Base-by-base conservation (phyloP, 1,140 invertebrate species). In the Musca domestica region DNA sequence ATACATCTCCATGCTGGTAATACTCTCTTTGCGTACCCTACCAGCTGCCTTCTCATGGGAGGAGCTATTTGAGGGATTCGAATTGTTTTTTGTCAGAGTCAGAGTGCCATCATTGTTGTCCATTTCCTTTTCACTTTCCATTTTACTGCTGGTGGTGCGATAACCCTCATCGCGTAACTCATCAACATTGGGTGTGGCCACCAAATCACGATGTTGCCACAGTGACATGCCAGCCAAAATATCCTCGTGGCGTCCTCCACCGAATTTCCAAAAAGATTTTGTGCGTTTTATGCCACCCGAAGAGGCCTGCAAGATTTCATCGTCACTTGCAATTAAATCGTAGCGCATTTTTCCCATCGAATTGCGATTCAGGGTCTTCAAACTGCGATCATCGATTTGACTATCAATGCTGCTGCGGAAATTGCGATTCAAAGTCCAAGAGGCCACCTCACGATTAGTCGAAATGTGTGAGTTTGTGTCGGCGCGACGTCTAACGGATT, bases 251-350 rank as follows among this genome's bases (percentile, higher is more conserved):
- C 71, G 76, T 17, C 77, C 77, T 17, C 75, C 77, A 48, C 91
- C 88, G 73, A 94, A 93, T 72, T 90, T 89, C 92, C 91, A 93
- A 71, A 94, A 93, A 0, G 91, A 92, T 80, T 93, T 93, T 0
- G 91, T 93, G 34, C 92, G 83, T 76, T 93, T 93, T 0, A 94
- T 87, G 3, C 78, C 78, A 0, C 76, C 71, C 67, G 78, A 75
- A 5, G 77, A 80, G 0, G 77, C 77, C 66, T 80, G 77, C 48
- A 80, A 63, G 19, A 80, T 80, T 67, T 80, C 78, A 64, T 80
- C 78, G 64, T 80, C 78, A 30, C 78, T 80, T 34, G 78, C 78
- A 15, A 80, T 82, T 64, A 85, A 78, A 76, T 88, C 87, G 75
- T 80, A 82, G 0, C 78, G 73, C 76, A 80, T 78, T 67, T 78